These are phyloP conservation scores for Protobothrops flavoviridis DNA, from an alignment of 2,113 vertebrate species.

Conservation along the genomic window DNA sequence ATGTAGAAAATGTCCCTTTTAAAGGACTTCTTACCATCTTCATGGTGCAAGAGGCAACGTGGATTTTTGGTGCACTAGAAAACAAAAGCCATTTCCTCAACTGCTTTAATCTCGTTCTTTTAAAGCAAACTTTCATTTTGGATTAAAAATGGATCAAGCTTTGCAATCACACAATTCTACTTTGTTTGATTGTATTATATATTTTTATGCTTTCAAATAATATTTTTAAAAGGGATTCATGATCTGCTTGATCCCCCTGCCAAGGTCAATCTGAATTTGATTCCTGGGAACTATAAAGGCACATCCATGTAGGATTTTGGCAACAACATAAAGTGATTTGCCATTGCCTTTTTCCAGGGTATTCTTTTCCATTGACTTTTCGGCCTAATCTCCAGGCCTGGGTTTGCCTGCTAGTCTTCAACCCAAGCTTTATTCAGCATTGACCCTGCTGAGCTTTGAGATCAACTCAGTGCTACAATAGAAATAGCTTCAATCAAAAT, in stretches of 20 bases:
- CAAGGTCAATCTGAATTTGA: background rate
- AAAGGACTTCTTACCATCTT: background rate
- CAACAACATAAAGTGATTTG: background rate
- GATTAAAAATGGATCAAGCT: background rate
- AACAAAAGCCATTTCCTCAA: background rate
- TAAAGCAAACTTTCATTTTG: background rate
- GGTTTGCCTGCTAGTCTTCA: background rate
- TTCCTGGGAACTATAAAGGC: background rate
- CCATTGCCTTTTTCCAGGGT: background rate
- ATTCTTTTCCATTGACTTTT: background rate
- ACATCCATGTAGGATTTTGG: background rate
- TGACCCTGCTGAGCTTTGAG: background rate
- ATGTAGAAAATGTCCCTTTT: background rate
- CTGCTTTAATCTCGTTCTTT: background rate
- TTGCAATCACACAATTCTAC: background rate
- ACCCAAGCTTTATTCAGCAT: background rate
- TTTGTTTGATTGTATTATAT: background rate
- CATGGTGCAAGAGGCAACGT: background rate
- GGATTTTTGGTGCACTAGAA: background rate
- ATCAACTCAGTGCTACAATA: background rate
- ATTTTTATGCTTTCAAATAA: background rate
- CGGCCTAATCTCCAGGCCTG: background rate
- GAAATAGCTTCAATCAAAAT: background rate
- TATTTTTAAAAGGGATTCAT: background rate
- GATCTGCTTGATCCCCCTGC: background rate